Evolutionary conservation across 2,113 vertebrate genomes (phyloP).

Genomic region (Saguinus midas): DNA sequence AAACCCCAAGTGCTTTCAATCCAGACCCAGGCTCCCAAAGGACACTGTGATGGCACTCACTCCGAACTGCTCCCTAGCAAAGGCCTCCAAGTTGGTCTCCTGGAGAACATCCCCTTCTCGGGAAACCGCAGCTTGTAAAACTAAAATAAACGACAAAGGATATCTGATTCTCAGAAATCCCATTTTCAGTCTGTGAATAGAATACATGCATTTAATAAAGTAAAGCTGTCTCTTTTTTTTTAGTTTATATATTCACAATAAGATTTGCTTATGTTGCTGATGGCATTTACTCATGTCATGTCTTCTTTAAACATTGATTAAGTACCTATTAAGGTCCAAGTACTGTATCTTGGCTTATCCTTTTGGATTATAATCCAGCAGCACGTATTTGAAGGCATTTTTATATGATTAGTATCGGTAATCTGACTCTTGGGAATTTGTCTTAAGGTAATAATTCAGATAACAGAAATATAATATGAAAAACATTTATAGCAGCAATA

Average conservation of each 20-base stretch:
- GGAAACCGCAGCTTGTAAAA: neutral
- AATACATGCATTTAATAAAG: slow-evolving; percentile 29
- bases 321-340: slow-evolving; percentile 3
- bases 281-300: slow-evolving; percentile 43
- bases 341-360: neutral
- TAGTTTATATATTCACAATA: slow-evolving; percentile 50
- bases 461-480: slow-evolving; percentile 34
- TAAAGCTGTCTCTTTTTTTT: slow-evolving; percentile 24
- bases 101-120: neutral
- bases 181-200: slow-evolving; percentile 18
- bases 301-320: slow-evolving; percentile 71
- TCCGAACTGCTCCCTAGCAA: neutral
- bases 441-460: slow-evolving; percentile 50
- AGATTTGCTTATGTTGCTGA: slow-evolving; percentile 61
- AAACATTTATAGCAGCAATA: slow-evolving; percentile 45
- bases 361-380: slow-evolving; percentile 56
- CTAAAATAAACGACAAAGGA: neutral
- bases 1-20: neutral
- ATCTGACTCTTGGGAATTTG: slow-evolving; percentile 55
- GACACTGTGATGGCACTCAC: neutral
- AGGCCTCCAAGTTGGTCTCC: neutral
- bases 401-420: slow-evolving; percentile 52
- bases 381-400: slow-evolving; percentile 49
- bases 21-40: neutral
- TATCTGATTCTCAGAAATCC: neutral